Conservation (phyloP, 2,888 invertebrate species). For the Temnothorax unifasciatus region DNA sequence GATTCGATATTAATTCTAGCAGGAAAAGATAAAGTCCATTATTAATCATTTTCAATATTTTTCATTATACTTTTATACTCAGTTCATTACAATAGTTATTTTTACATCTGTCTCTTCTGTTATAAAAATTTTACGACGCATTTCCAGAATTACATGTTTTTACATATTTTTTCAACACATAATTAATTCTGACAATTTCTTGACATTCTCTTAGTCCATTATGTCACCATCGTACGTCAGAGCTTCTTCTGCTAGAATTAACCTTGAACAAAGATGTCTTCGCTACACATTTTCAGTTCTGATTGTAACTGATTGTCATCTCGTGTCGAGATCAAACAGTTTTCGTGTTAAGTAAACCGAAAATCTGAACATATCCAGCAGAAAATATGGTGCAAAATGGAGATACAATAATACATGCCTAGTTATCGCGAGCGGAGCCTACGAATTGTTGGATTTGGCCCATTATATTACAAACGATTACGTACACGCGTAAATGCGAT, state of each 20-base stretch:
- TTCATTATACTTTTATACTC: slow-evolving; percentile 12
- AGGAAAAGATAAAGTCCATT: not conserved
- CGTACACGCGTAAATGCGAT: not conserved
- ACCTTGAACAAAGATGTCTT: not conserved
- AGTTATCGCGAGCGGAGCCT: not conserved
- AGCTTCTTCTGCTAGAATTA: slow-evolving; percentile 28
- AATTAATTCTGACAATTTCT: slow-evolving; percentile 19
- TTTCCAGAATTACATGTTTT: not conserved
- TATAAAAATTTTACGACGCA: slow-evolving; percentile 17
- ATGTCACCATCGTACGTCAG: not conserved
- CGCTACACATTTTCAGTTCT: not conserved
- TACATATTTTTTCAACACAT: not conserved
- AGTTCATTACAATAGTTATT: slow-evolving; percentile 7
- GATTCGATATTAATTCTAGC: not conserved
- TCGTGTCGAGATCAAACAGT: slow-evolving; percentile 3
- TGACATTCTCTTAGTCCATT: not conserved
- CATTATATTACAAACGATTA: not conserved
- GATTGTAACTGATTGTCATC: slow-evolving; percentile 36
- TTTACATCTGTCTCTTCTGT: not conserved
- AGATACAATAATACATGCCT: not conserved
- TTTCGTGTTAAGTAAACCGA: not conserved
- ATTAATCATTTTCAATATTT: slow-evolving; percentile 6
- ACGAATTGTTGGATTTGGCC: not conserved
- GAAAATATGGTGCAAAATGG: not conserved
- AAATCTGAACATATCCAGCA: not conserved